phyloP scores from a whole-genome alignment of 2,797 vertebrate species.

The Scolopax bukidnonensis region DNA sequence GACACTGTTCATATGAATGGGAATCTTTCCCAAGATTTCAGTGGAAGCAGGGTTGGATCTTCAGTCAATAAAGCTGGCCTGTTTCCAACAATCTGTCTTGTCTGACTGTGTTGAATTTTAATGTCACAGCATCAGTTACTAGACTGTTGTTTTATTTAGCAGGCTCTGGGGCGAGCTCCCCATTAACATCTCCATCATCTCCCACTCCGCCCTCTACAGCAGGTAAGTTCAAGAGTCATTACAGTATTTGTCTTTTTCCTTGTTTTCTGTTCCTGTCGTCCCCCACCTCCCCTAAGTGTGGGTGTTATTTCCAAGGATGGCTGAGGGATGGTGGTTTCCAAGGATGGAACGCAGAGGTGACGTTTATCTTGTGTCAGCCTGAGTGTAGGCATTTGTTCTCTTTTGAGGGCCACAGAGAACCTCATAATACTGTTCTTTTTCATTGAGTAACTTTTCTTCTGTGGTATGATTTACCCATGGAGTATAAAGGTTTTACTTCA shows the following conservation, averaged over 20 bases:
- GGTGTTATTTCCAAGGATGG: neutral
- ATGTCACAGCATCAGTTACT: slow-evolving; percentile 25
- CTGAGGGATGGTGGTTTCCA: neutral
- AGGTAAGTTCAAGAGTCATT: slow-evolving; percentile 76
- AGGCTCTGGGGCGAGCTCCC: slow-evolving; percentile 97
- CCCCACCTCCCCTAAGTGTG: neutral
- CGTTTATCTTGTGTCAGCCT: neutral
- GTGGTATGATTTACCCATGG: neutral
- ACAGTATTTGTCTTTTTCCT: neutral
- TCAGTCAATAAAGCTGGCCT: neutral
- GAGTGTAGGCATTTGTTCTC: neutral
- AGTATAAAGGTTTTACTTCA: neutral
- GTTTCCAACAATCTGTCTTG: neutral
- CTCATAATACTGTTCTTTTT: neutral
- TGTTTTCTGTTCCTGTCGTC: neutral
- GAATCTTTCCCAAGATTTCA: neutral
- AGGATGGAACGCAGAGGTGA: neutral
- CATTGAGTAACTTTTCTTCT: neutral
- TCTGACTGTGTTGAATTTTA: neutral
- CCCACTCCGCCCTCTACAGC: slow-evolving; percentile 88
- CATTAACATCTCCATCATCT: slow-evolving; percentile 92
- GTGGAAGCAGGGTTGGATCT: neutral
- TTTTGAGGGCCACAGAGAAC: neutral
- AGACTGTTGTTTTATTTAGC: slow-evolving; percentile 70
- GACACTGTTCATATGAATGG: neutral